Base-by-base conservation (phyloP, 2,797 vertebrate genomes). In the Otolemur crassicaudatus region DNA sequence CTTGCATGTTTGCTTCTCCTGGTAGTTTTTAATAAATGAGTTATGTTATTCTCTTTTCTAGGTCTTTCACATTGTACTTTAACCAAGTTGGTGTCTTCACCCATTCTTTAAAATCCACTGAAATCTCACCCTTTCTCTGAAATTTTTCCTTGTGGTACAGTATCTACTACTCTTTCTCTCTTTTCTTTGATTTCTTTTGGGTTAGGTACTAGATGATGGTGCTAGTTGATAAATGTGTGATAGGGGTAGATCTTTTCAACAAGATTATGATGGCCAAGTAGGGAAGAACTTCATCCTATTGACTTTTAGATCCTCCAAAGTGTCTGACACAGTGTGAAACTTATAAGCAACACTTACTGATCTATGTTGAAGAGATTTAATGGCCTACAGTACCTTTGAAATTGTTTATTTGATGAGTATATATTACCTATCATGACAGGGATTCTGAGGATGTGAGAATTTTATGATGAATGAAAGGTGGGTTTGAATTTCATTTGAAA, bases 401-500 rank as follows among this genome's bases (percentile, higher is more conserved):
- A 95, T 70, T 76, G 17, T 87, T 96, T 86, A 37, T 86, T 86
- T 93, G 43, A 46, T 58, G 17, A 81, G 17, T 80, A 85, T 73
- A 25, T 83, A 53, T 79, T 81, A n/a, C 5, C 83, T 87, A 65
- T 20, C 29, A 29, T 85, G 49, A 87, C 7, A 67, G 29, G 40
- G 20, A 89, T 90, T 92, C 75, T 73, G 67, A 95, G 22, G 34
- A 82, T 65, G 29, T 75, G 5, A 40, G 16, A 53, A 65, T 96
- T 92, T 58, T 53, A 40, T 70, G 23, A 67, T 94, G 69, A 72
- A 91, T 94, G 34, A 88, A 85, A 87, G 93, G 82, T 86, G 22
- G n/a, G 31, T 46, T 91, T 94, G 69, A 92, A 91, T 97, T 97
- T 94, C 79, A 91, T 86, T 90, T 95, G 49, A 93, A 95, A 83